Percentiles rank a stretch among this genome's conserved stretches.
Evolutionary conservation across 2,113 vertebrate species (phyloP).

Genomic region (Pampusana beccarii): DNA sequence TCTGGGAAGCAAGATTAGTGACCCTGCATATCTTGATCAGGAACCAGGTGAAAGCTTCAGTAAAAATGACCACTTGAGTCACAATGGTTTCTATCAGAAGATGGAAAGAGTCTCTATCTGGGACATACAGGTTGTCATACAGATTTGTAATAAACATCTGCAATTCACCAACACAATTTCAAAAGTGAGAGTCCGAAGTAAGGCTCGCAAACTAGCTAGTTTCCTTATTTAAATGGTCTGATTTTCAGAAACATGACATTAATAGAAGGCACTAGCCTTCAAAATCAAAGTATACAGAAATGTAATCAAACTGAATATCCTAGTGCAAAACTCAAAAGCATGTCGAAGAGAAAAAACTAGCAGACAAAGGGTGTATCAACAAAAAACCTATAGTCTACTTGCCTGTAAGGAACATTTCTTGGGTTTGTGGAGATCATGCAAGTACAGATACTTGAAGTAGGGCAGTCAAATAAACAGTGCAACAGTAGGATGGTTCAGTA

Average conservation of each 20-base stretch:
- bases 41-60: neutral
- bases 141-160: neutral
- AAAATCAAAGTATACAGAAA: neutral
- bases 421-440: neutral
- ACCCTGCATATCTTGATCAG: neutral
- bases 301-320: neutral
- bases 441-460: neutral
- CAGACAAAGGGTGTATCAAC: neutral
- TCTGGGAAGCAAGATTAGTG: neutral
- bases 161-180: neutral
- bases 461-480: rapidly evolving
- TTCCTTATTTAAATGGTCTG: rapidly evolving
- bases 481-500: neutral
- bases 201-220: neutral
- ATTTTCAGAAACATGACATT: neutral
- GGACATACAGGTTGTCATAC: neutral
- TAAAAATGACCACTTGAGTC: neutral
- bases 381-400: neutral
- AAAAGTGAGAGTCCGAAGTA: neutral
- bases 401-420: neutral
- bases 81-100: neutral
- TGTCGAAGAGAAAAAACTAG: neutral
- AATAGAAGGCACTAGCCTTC: neutral
- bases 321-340: neutral
- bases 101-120: neutral